phyloP scores from a whole-genome alignment of 2,113 vertebrate genomes.

The Chauna torquata region DNA sequence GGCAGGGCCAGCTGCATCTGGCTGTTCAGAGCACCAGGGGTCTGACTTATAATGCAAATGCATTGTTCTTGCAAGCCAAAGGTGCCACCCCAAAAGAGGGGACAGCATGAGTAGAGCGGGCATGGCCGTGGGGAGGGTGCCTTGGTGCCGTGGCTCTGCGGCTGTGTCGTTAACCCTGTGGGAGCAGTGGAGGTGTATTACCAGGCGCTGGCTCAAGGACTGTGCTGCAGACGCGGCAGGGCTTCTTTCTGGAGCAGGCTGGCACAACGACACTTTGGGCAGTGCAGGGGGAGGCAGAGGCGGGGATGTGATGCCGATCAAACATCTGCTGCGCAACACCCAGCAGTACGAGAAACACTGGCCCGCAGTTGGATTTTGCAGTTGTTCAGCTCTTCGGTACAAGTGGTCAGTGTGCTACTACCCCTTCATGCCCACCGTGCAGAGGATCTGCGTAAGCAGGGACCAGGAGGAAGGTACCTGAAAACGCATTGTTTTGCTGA shows the following conservation, averaged over 20 bases:
- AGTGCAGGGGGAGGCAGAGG: neutral
- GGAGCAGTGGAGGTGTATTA: neutral
- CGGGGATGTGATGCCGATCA: neutral
- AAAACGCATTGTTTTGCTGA: neutral
- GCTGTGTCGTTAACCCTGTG: neutral
- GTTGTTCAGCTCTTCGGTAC: neutral
- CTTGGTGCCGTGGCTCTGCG: neutral
- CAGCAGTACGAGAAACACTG: neutral
- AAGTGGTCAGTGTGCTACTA: neutral
- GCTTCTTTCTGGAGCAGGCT: neutral
- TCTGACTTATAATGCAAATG: neutral
- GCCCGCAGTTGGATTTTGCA: neutral
- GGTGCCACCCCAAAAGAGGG: neutral
- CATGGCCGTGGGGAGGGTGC: neutral
- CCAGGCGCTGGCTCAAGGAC: neutral
- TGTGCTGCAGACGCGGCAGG: neutral
- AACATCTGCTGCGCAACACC: neutral
- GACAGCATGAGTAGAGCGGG: neutral
- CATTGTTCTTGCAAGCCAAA: neutral
- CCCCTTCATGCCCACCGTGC: rapidly evolving
- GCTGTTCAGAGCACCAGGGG: neutral
- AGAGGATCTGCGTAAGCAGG: neutral
- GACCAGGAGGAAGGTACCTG: neutral
- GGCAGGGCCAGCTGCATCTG: neutral
- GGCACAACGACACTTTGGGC: neutral